A percentile compares a stretch with the other conserved stretches of the same genome.
phyloP scores from a whole-genome alignment of 2,888 invertebrate genomes.

The Phorcus lineatus region DNA sequence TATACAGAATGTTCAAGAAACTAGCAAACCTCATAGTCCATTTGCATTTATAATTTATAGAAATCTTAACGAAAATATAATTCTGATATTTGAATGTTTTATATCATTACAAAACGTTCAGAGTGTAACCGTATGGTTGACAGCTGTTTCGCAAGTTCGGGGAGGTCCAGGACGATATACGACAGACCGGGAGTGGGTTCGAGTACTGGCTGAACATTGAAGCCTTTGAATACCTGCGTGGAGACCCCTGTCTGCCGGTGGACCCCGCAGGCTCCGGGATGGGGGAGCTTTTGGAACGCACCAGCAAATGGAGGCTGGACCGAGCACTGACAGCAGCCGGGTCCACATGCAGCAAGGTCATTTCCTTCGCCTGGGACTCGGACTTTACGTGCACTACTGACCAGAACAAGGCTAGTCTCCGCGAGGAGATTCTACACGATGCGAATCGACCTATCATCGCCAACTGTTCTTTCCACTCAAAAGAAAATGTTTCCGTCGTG shows the following conservation, averaged over 20 bases:
- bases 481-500: constrained; percentile 61
- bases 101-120: too few species aligned
- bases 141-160: constrained; percentile 46
- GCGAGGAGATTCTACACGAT: constrained; percentile 50
- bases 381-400: constrained; percentile 58
- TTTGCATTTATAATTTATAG: too few species aligned
- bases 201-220: constrained; percentile 65
- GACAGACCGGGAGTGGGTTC: constrained; percentile 31
- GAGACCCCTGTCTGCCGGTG: constrained; percentile 60
- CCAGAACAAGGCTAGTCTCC: constrained; percentile 40
- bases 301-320: constrained; percentile 58
- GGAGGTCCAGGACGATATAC: constrained; percentile 32
- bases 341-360: constrained; percentile 53
- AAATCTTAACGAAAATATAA: too few species aligned
- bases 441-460: constrained; percentile 55
- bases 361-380: constrained; percentile 64
- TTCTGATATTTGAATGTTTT: too few species aligned
- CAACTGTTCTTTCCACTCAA: constrained; percentile 62
- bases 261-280: constrained; percentile 53
- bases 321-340: constrained; percentile 54
- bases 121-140: too few species aligned
- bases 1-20: too few species aligned
- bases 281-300: constrained; percentile 47
- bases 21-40: too few species aligned
- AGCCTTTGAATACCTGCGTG: constrained; percentile 58